Base-by-base conservation (phyloP, 2,888 invertebrate species). In the Rhamphomyia laevipes region DNA sequence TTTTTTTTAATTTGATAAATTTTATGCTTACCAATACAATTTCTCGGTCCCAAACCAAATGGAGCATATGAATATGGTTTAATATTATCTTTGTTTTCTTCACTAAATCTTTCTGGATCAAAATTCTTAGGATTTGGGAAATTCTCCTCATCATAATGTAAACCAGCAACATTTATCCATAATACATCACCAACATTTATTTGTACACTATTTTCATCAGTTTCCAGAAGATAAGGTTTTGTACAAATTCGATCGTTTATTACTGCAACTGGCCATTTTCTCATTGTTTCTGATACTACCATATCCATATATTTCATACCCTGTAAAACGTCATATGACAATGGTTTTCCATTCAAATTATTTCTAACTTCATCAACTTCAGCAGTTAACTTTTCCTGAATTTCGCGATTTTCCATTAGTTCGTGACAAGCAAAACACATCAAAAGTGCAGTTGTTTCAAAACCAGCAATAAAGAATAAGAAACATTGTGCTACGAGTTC, bases 301-400 rank as follows among this genome's bases (percentile, higher is more conserved):
- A 68, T 68, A 55, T 81, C 81, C 70, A 81, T 59, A 51, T 81
- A 81, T 43, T 72, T 72, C 77, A 81, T 75, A 38, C 68, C 70
- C 57, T 76, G 72, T 1, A 81, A 63, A 1, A 70, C 69, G 31
- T 74, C 76, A 54, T 77, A 81, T 43, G 74, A 73, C 1, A 78
- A 59, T 42, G 72, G 72, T 9, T 73, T 74, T 0, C 66, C 70
- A 7, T 69, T 67, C 5, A 67, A 47, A 13, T 70, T 68, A 1
- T 55, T 57, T 6, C 72, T 63, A 3, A 71, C 67, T 21, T 74
- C 72, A 21, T n/a, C 13, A 4, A 42, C 15, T 23, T 42, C 27
- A 16, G 64, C 69, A 31, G 82, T 74, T 1, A 82, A 63, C 46
- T 62, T 72, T 4, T 73, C 68, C 60, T 81, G 81, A 0, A 78